Conservation (phyloP, 2,797 vertebrate genomes). For the Clarias laeviceps region DNA sequence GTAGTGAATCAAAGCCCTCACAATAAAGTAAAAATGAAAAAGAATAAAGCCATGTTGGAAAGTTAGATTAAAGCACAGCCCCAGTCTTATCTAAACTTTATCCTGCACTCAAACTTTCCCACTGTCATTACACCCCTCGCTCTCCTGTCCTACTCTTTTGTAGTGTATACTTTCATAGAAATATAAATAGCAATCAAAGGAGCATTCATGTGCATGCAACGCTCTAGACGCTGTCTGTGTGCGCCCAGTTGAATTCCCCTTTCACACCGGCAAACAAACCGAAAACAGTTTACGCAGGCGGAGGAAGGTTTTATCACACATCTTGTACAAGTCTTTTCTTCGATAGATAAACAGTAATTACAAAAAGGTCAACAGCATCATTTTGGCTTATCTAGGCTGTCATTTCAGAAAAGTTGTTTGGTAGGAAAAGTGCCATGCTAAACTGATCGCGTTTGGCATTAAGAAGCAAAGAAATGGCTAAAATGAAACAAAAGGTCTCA, state of each 20-base stretch:
- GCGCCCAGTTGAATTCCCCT: constrained; percentile 9
- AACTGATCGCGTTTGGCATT: background rate
- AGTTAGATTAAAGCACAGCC: constrained; percentile 39
- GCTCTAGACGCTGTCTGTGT: background rate
- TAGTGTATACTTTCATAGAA: constrained; percentile 26
- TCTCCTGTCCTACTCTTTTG: constrained; percentile 22
- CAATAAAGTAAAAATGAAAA: constrained; percentile 7
- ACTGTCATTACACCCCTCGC: constrained; percentile 35
- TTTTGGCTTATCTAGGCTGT: background rate
- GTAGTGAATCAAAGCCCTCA: background rate
- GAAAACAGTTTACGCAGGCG: constrained; percentile 26
- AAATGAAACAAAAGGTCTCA: background rate
- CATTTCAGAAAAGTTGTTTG: background rate
- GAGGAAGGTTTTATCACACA: constrained; percentile 12
- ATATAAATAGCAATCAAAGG: constrained; percentile 44
- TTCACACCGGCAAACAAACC: constrained; percentile 10
- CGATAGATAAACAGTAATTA: constrained; percentile 15
- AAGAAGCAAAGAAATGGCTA: background rate
- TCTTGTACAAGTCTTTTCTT: background rate
- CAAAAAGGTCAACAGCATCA: background rate
- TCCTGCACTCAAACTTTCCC: constrained; percentile 35
- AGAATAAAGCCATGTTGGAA: constrained; percentile 10
- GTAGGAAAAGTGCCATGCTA: background rate
- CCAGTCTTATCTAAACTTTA: constrained; percentile 46
- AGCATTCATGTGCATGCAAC: constrained; percentile 20